Base-by-base conservation (phyloP, 2,888 invertebrate genomes). In the Cremastinae sp. region DNA sequence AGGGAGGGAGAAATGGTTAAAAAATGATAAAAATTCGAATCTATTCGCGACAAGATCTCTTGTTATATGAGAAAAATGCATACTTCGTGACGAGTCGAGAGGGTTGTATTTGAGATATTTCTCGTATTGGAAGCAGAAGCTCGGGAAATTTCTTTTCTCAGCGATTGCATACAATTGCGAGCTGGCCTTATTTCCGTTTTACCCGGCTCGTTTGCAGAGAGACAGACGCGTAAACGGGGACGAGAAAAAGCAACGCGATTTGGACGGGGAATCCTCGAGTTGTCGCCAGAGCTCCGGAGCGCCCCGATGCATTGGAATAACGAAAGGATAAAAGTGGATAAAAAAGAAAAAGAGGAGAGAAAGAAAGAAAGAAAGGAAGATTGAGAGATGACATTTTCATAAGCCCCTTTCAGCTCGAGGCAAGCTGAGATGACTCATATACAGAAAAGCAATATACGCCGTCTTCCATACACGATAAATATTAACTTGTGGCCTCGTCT, bases 241-340 rank as follows among this genome's bases (percentile, higher is more conserved):
- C n/a, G n/a, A n/a, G n/a, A n/a, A n/a, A n/a, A n/a, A n/a, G n/a
- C n/a, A n/a, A n/a, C 47, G 38, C 28, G 70, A 65, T 58, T 38
- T 3, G 41, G 61, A 58, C 45, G 65, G 47, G 12, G 65, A 70
- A 70, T 75, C 38, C 70, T 62, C 61, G 61, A 43, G 65, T 64
- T 14, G 58, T 51, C 54, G 64, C 38, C 9, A 43, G 41, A 53
- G 8, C 58, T 58, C 20, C 41, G n/a, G 59, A 70, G 59, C 18
- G 22, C 41, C n/a, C n/a, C n/a, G 38, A 58, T 34, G 36, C 51
- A 61, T 70, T 43, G 45, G 59, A 49, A 70, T 54, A 65, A 65
- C 70, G 75, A 54, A 61, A n/a, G n/a, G n/a, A n/a, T n/a, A n/a
- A n/a, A n/a, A n/a, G n/a, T n/a, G n/a, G n/a, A n/a, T n/a, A n/a